These are phyloP conservation scores for Daboia siamensis DNA, from an alignment of 2,113 vertebrate genomes.

Conservation along the genomic window DNA sequence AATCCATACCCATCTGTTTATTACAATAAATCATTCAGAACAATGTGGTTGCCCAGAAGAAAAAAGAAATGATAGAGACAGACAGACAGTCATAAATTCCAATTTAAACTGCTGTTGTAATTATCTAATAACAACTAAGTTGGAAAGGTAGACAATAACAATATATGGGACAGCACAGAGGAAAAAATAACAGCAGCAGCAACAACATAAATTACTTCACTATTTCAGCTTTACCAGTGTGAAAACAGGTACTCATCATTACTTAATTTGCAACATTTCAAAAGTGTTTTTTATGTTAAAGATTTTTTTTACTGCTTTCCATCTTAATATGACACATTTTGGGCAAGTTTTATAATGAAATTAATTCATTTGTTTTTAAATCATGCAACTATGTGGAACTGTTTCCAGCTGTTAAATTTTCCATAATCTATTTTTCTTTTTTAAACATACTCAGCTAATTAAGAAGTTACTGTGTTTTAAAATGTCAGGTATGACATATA, in stretches of 20 bases:
- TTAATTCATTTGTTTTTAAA: conserved; percentile 71
- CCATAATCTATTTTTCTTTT: conserved; percentile 68
- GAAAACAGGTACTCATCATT: neutral
- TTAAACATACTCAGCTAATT: conserved; percentile 70
- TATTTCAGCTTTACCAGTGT: neutral
- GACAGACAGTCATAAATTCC: neutral
- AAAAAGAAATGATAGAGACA: neutral
- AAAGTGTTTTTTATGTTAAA: conserved; percentile 57
- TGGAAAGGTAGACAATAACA: neutral
- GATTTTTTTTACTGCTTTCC: conserved; percentile 68
- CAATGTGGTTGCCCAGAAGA: neutral
- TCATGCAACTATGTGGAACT: conserved; percentile 74
- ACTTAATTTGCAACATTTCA: neutral
- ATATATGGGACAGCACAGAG: neutral
- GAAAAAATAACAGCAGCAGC: neutral
- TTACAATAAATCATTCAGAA: neutral
- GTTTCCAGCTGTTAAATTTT: conserved; percentile 79
- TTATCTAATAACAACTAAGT: neutral
- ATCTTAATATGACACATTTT: conserved; percentile 69
- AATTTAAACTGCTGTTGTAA: neutral
- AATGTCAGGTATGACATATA: conserved; percentile 72
- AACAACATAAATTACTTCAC: conserved; percentile 7
- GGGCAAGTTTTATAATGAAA: conserved; percentile 58
- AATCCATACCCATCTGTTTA: neutral
- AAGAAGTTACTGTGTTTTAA: conserved; percentile 77